Evolutionary conservation across 2,888 invertebrate genomes (phyloP), one percentile per base, ranked within the genome.

Genomic region (Itoplectis maculator): DNA sequence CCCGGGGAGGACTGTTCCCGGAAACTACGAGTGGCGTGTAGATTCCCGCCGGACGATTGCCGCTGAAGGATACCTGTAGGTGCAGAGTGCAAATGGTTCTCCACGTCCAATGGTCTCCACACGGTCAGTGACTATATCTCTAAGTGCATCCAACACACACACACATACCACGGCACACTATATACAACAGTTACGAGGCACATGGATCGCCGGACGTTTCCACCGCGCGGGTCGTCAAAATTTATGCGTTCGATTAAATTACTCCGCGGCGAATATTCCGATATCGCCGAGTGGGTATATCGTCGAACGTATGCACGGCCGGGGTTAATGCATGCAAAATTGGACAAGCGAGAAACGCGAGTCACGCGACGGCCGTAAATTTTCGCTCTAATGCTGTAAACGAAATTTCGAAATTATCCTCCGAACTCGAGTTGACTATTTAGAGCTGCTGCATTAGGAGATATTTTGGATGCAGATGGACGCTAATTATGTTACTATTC

Each of bases 1-100:
- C 94, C 65, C 93, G 92, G 85, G 93, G 91, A 56, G 94, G 92
- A 82, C 93, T 92, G 81, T 93, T 91, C 77, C 89, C 90, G 75
- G 92, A 89, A 77, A 92, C 91, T 76, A 92, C 89, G 29, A 92
- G 89, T 40, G 91, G 91, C 72, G 91, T 91, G 85, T 92, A 91
- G 51, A 89, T 88, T 79, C 92, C 92, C 69, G 89, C 87, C 72
- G 88, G 83, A 78, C 91, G 90, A 72, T 90, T 92, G 29, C 91
- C 92, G 85, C 89, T 91, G 87, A 93, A 93, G 79, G 93, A 93
- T 76, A 93, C 93, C 93, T 93, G 87, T 54, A 82, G n/a, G 82
- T 81, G 79, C 73, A 83, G 63, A 83, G 81, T 80, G 74, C 77
- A 78, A 82, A 77, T 72, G 49, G 74, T 83, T 68, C 77, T 83